A percentile compares a stretch with the other conserved stretches of the same genome.
phyloP scores from a whole-genome alignment of 2,888 invertebrate species.

The Pseudeuparius sepicola region DNA sequence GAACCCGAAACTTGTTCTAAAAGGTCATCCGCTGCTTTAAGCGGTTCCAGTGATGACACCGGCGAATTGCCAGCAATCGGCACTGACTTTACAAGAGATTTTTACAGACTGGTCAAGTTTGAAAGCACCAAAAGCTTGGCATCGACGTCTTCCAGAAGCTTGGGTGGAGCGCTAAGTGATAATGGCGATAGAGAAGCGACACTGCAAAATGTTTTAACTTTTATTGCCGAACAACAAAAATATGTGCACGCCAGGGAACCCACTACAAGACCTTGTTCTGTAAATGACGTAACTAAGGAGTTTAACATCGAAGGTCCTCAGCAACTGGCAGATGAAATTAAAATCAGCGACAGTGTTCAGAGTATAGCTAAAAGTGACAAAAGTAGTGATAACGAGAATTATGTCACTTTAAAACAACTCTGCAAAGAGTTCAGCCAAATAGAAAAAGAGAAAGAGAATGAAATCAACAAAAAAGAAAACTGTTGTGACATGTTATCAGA shows the following conservation, averaged over 20 bases:
- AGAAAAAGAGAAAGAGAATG: conserved; percentile 25
- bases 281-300: conserved; percentile 35
- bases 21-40: conserved; percentile 57
- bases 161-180: conserved; percentile 47
- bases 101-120: conserved; percentile 70
- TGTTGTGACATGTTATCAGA: conserved; percentile 10
- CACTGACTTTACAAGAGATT: conserved; percentile 68
- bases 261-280: conserved; percentile 43
- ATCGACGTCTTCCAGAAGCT: conserved; percentile 59
- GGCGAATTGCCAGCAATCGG: conserved; percentile 56
- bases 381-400: conserved; percentile 33
- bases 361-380: conserved; percentile 27
- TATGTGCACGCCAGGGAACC: conserved; percentile 54
- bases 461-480: conserved; percentile 14
- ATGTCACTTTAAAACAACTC: conserved; percentile 38
- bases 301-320: conserved; percentile 48
- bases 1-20: conserved; percentile 53
- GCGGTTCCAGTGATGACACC: conserved; percentile 54
- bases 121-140: conserved; percentile 72
- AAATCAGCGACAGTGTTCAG: conserved; percentile 28
- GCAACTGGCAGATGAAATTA: conserved; percentile 33
- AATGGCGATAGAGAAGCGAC: conserved; percentile 57
- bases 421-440: conserved; percentile 35
- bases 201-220: conserved; percentile 61
- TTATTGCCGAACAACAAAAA: conserved; percentile 68